Base-by-base conservation (phyloP, 2,113 vertebrate genomes). In the Poecilia latipinna region DNA sequence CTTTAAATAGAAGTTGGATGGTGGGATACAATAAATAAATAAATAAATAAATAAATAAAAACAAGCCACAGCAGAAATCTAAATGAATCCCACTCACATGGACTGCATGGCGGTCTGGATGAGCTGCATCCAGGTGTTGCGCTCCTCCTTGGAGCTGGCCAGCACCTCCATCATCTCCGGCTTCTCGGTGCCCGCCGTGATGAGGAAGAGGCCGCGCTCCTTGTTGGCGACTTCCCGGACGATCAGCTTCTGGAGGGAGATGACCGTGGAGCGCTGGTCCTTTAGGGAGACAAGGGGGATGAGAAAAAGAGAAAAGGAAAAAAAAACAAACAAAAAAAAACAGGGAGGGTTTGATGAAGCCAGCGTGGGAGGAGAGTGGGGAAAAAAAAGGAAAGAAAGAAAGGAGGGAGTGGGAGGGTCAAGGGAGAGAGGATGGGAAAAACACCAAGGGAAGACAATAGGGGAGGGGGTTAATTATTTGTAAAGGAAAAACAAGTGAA, bases 221-320 rank as follows among this genome's bases (percentile, higher is more conserved):
- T 98, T 97, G n/a, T 98, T 97, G 0, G 98, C 98, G 3, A 99
- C 96, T 90, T 99, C 98, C 54, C 98, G 92, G n/a, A 99, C 97
- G 0, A 99, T 99, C 82, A 99, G 26, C 90, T 98, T 99, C 93
- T 99, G 98, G 64, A 99, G 92, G 31, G 97, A 98, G 90, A 99
- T 96, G 74, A 99, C 97, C 0, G 98, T 98, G 51, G 97, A 97
- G 70, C 96, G 97, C 90, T 98, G 97, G 90, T 99, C 98, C 98
- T 98, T 68, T 31, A 75, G 54, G 82, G 61, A 63, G 57, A 81
- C 6, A 17, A 65, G 33, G 35, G 32, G 35, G 61, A 65, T 39
- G 39, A 0, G 29, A 31, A 32, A 61, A 65, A 61, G 35, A 35
- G 35, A 37, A 11, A 33, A 33, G 33, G 33, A 8, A 33, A 33